A percentile compares a stretch with the other conserved stretches of the same genome.
These are phyloP conservation scores for Hydrotaea cyrtoneurina DNA, from an alignment of 2,888 invertebrate species.

Conservation along the genomic window DNA sequence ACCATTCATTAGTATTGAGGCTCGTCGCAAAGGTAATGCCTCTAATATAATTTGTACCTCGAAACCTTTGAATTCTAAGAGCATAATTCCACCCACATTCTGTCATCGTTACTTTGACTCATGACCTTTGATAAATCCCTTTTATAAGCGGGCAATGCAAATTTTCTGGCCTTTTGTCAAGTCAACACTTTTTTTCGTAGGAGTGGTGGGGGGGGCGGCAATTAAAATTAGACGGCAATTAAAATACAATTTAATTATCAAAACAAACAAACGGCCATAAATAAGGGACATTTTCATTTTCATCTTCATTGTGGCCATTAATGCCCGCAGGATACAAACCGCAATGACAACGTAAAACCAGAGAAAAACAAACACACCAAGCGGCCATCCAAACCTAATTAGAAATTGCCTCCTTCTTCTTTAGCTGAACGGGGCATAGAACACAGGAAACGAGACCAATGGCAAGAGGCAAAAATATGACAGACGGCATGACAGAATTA, in stretches of 20 bases:
- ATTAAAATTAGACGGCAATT: background rate
- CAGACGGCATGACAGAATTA: conserved; percentile 23
- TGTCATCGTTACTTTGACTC: too few species aligned
- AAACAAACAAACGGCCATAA: background rate
- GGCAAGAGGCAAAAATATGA: conserved; percentile 20
- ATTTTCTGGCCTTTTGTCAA: background rate
- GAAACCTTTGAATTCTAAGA: too few species aligned
- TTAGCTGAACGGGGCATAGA: background rate
- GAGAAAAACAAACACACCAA: background rate
- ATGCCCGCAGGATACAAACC: background rate
- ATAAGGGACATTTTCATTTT: background rate
- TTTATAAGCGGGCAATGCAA: too few species aligned
- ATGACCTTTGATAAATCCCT: too few species aligned
- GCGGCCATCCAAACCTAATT: conserved; percentile 6
- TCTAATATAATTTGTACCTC: too few species aligned
- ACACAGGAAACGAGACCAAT: background rate
- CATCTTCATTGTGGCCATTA: background rate
- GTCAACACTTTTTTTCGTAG: background rate
- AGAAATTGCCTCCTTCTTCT: background rate
- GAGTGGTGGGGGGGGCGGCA: background rate
- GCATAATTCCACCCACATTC: too few species aligned
- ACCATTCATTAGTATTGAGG: too few species aligned
- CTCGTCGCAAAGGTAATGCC: too few species aligned
- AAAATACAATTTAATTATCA: conserved; percentile 13
- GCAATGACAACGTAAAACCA: background rate